These are phyloP conservation scores for Epinotia brunnichana DNA, from an alignment of 2,888 invertebrate species.

Conservation along the genomic window DNA sequence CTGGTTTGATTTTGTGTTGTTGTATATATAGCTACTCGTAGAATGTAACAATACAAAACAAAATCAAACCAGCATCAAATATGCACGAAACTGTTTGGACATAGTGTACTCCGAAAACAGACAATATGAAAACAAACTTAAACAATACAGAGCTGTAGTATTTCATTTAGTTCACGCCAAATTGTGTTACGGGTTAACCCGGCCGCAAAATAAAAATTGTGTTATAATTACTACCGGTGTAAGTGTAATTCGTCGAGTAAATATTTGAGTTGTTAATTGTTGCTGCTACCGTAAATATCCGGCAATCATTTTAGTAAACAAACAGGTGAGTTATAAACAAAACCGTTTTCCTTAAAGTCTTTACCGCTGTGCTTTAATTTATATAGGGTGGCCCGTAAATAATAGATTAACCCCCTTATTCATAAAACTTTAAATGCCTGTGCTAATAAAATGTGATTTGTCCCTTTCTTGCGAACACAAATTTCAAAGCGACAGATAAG, in stretches of 20 bases:
- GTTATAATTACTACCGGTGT: background rate
- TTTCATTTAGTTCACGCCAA: background rate
- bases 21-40: no score
- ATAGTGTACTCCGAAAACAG: background rate
- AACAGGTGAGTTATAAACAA: background rate
- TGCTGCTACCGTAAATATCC: constrained; percentile 13
- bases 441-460: no score
- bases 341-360: background rate
- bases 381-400: background rate
- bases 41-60: no score
- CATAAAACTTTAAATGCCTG: no score
- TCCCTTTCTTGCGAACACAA: no score
- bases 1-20: no score
- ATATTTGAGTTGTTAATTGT: constrained; percentile 14
- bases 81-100: background rate
- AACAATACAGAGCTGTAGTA: background rate
- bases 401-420: no score
- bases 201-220: constrained; percentile 7
- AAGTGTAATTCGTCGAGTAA: constrained; percentile 6
- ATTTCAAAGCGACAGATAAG: no score
- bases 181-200: background rate
- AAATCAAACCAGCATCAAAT: no score
- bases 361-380: background rate
- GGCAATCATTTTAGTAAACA: constrained; percentile 20
- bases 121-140: background rate